A percentile compares a stretch with the other conserved stretches of the same genome.
phyloP scores from a whole-genome alignment of 2,888 invertebrate genomes.

The Caenorhabditis wallacei region DNA sequence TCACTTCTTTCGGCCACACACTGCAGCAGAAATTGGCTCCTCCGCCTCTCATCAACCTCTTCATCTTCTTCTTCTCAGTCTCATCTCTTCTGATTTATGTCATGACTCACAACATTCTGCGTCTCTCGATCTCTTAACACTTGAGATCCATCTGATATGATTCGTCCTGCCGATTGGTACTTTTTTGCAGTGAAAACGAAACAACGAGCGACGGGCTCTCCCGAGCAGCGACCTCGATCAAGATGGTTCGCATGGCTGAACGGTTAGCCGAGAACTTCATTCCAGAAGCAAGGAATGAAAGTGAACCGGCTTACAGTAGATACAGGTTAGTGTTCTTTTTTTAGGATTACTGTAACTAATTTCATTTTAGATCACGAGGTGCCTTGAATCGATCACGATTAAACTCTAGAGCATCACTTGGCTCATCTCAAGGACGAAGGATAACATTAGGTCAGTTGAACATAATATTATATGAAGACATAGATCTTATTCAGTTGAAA shows the following conservation, averaged over 20 bases:
- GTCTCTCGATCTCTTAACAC: constrained; percentile 51
- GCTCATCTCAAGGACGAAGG: constrained; percentile 46
- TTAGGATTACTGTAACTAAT: neutral
- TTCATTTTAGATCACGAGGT: constrained; percentile 32
- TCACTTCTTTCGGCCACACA: constrained; percentile 55
- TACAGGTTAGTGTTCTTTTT: constrained; percentile 29
- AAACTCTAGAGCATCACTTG: constrained; percentile 57
- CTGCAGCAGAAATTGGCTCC: constrained; percentile 59
- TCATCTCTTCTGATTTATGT: constrained; percentile 58
- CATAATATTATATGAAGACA: neutral
- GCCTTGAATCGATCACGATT: constrained; percentile 43
- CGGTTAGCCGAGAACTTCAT: constrained; percentile 66
- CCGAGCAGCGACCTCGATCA: constrained; percentile 39
- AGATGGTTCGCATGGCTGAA: constrained; percentile 67
- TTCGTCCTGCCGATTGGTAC: constrained; percentile 55
- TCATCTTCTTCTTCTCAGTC: constrained; percentile 34
- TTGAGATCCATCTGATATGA: constrained; percentile 40
- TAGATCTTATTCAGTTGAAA: constrained; percentile 45
- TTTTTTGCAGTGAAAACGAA: constrained; percentile 53
- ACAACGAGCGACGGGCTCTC: constrained; percentile 46
- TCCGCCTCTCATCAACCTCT: constrained; percentile 35
- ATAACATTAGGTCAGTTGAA: constrained; percentile 33
- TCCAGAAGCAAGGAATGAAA: constrained; percentile 53
- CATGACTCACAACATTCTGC: constrained; percentile 39
- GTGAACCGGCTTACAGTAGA: constrained; percentile 54